A percentile compares a stretch with the other conserved stretches of the same genome.
These are phyloP conservation scores for Cromileptes altivelis DNA, from an alignment of 2,113 vertebrate genomes.

Conservation along the genomic window DNA sequence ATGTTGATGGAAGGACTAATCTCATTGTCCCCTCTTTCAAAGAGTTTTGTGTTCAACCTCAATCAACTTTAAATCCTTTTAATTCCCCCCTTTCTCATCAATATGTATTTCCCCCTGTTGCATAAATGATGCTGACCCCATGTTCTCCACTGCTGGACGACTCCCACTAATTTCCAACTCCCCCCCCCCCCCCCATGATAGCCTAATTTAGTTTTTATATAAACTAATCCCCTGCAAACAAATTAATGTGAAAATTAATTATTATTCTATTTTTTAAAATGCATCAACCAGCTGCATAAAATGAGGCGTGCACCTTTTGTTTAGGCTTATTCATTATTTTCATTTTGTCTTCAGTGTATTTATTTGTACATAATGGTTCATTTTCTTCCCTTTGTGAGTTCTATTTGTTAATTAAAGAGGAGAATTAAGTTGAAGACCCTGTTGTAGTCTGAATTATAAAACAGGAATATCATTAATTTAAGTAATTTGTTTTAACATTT, in stretches of 20 bases:
- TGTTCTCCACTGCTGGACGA: constrained; percentile 25
- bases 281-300: not conserved
- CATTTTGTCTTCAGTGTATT: not conserved
- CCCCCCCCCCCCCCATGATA: not conserved
- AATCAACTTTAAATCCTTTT: constrained; percentile 70
- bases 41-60: constrained; percentile 56
- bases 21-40: constrained; percentile 57
- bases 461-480: not conserved
- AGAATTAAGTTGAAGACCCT: not conserved
- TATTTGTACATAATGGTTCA: not conserved
- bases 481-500: not conserved
- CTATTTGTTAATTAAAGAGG: constrained; percentile 1
- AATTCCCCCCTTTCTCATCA: constrained; percentile 63
- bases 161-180: constrained; percentile 1
- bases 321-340: constrained; percentile 1
- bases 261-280: constrained; percentile 1
- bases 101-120: constrained; percentile 65
- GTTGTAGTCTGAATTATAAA: not conserved
- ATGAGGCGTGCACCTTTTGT: constrained; percentile 10
- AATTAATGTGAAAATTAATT: not conserved
- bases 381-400: constrained; percentile 21
- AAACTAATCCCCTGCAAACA: not conserved
- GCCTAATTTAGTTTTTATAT: constrained; percentile 12
- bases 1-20: constrained; percentile 51
- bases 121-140: constrained; percentile 35